Evolutionary conservation across 2,888 invertebrate species (phyloP).

Genomic region (Nymphalis c-album): DNA sequence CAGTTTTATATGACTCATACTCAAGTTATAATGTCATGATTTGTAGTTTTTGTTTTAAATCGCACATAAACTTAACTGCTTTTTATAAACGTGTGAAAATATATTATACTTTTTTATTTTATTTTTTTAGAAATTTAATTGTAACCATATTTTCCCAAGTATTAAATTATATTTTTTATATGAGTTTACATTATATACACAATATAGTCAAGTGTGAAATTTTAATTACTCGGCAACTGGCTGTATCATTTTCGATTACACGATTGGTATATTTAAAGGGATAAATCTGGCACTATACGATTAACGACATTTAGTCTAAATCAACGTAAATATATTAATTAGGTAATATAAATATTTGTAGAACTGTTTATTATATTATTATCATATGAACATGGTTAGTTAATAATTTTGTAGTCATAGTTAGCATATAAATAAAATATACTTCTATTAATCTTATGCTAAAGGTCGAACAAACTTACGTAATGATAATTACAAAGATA

Average conservation of each 20-base stretch:
- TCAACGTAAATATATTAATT: too few relatives aligned
- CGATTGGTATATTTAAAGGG: too few relatives aligned
- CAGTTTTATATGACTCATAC: background rate
- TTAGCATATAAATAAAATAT: background rate
- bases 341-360: too few relatives aligned
- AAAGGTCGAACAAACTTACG: constrained; percentile 1
- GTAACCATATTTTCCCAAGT: background rate
- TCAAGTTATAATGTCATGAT: background rate
- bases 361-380: too few relatives aligned
- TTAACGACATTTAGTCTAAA: too few relatives aligned
- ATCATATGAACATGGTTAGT: background rate
- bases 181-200: constrained; percentile 20
- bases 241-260: too few relatives aligned
- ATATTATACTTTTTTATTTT: background rate
- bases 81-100: constrained; percentile 3
- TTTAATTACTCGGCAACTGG: background rate
- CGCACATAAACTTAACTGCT: background rate
- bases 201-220: too few relatives aligned
- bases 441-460: constrained; percentile 3
- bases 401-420: background rate
- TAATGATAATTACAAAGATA: background rate
- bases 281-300: too few relatives aligned
- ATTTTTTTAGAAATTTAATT: background rate
- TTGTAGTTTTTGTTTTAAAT: background rate
- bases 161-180: background rate